A percentile compares a stretch with the other conserved stretches of the same genome.
These are phyloP conservation scores for Dermolepida albohirtum DNA, from an alignment of 2,888 invertebrate species.

Conservation along the genomic window DNA sequence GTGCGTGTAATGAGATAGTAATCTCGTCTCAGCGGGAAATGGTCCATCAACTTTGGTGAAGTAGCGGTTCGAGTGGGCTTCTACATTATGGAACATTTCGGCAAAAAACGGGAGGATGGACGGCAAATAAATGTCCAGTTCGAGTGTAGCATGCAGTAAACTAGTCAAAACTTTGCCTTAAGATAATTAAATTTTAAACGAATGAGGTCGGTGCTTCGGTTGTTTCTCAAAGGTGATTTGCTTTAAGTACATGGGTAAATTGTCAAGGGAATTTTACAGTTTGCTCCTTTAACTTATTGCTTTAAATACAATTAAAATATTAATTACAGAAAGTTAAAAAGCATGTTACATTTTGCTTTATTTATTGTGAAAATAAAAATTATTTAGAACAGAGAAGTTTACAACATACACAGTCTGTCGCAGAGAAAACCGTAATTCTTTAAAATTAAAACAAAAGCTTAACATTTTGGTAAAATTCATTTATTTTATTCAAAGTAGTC, in stretches of 20 bases:
- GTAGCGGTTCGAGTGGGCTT: slow-evolving; percentile 17
- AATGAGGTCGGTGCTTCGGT: slow-evolving; percentile 31
- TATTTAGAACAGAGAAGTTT: too few species aligned
- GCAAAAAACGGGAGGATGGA: slow-evolving; percentile 16
- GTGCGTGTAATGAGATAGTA: slow-evolving; percentile 37
- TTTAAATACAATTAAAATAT: too few species aligned
- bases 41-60: slow-evolving; percentile 23
- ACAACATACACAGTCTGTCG: too few species aligned
- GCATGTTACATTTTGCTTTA: too few species aligned
- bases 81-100: slow-evolving; percentile 3
- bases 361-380: too few species aligned
- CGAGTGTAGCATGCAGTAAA: slow-evolving; percentile 27
- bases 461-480: too few species aligned
- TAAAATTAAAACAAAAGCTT: too few species aligned
- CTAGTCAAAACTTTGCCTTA: slow-evolving; percentile 40
- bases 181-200: slow-evolving; percentile 41
- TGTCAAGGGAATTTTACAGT: slow-evolving; percentile 3
- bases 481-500: too few species aligned
- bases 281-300: too few species aligned
- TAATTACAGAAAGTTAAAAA: too few species aligned
- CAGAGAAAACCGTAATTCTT: too few species aligned
- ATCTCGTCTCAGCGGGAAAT: slow-evolving; percentile 33
- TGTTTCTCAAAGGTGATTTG: slow-evolving; percentile 4
- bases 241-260: slow-evolving; percentile 7
- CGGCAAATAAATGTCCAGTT: slow-evolving; percentile 38